These are phyloP conservation scores for Ibidorhyncha struthersii DNA, from an alignment of 2,113 vertebrate genomes.

Conservation along the genomic window DNA sequence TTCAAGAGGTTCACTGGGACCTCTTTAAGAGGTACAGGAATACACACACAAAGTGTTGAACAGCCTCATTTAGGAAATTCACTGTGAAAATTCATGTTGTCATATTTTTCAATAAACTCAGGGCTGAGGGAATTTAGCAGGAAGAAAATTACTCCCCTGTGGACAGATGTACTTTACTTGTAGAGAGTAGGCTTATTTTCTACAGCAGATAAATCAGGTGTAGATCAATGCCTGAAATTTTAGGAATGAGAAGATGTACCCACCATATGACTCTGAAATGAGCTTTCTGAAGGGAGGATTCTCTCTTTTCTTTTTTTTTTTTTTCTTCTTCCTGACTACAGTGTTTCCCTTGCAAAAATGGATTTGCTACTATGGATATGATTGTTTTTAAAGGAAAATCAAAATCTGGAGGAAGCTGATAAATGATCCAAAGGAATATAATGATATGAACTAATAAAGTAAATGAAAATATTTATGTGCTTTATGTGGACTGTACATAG, in stretches of 20 bases:
- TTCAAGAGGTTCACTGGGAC: neutral
- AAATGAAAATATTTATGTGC: conserved; percentile 59
- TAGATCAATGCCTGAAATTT: neutral
- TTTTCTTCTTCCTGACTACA: too few species aligned
- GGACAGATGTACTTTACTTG: neutral
- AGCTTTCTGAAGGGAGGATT: neutral
- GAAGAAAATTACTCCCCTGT: neutral
- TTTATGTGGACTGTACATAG: conserved; percentile 56
- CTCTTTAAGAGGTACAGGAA: neutral
- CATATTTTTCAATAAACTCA: conserved; percentile 18
- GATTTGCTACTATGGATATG: neutral
- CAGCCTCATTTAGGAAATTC: neutral
- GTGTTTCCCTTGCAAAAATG: neutral
- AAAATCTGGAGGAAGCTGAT: neutral
- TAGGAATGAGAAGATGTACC: neutral
- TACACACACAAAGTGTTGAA: neutral
- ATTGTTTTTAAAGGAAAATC: neutral
- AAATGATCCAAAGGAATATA: conserved; percentile 48
- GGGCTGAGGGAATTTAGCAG: neutral
- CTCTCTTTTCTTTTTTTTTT: neutral
- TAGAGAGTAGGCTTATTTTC: neutral
- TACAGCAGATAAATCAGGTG: neutral
- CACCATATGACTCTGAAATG: neutral
- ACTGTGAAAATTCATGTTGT: conserved; percentile 55
- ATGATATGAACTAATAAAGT: conserved; percentile 56